Evolutionary conservation across 1,140 invertebrate genomes (phyloP).

Genomic region (Meloidogyne floridensis): DNA sequence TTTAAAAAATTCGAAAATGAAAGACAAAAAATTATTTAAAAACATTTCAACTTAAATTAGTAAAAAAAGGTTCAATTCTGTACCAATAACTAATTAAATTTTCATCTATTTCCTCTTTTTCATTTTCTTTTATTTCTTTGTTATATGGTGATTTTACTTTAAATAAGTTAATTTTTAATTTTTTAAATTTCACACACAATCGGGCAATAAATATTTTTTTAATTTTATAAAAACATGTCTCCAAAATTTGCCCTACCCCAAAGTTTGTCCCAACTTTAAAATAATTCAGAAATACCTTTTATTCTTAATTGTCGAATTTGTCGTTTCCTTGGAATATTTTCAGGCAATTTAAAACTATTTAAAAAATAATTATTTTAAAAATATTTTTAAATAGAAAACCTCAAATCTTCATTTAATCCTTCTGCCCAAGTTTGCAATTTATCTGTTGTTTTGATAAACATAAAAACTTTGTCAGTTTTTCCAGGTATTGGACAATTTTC

Average conservation of each 20-base stretch:
- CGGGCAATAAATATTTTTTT: too few relatives aligned
- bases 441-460: conserved; percentile 22
- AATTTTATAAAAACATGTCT: too few relatives aligned
- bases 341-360: conserved; percentile 27
- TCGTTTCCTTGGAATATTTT: conserved; percentile 15
- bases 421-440: conserved; percentile 4
- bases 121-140: not conserved
- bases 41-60: conserved; percentile 8
- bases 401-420: conserved; percentile 27
- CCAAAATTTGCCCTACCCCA: not conserved
- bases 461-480: conserved; percentile 29
- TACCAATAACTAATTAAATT: conserved; percentile 11
- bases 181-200: too few relatives aligned
- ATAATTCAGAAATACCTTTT: not conserved
- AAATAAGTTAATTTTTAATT: not conserved
- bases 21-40: not conserved
- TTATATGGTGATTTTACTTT: conserved; percentile 19
- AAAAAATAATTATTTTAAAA: not conserved
- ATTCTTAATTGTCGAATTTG: conserved; percentile 21
- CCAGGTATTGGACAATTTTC: conserved; percentile 18
- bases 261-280: not conserved
- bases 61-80: conserved; percentile 25
- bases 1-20: too few relatives aligned
- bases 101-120: conserved; percentile 9
- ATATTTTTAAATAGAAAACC: not conserved